Base-by-base conservation (phyloP, 53 echinoderm and acorn worm species). In the Luidia sarsii region DNA sequence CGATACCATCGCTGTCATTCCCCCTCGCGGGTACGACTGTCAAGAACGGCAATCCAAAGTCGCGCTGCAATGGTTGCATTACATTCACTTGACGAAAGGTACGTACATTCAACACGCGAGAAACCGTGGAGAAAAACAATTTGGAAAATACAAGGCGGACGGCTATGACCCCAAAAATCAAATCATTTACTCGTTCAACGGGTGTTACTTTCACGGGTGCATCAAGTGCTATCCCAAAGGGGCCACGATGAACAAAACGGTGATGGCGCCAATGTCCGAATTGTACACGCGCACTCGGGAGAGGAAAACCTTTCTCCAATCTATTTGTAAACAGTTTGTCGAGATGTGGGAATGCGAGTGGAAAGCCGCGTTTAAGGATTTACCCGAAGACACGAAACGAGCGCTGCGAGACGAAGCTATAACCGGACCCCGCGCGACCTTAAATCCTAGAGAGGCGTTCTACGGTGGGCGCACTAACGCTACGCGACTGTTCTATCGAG, bases 1-100 rank as follows among this genome's bases (percentile, higher is more conserved):
- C 2, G 21, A 91, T 19, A 55, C 84, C 25, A 91, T 91, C 18
- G 88, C 81, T 2, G 65, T 91, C 19, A 19, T 87, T 11, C 83
- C 69, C 33, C 65, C 87, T 13, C 60, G 52, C 23, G 83, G 75
- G 24, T 82, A 87, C 24, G 27, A 23, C 24, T 55, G 37, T 32
- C 86, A 69, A 39, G 56, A 84, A 54, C 77, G 27, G 33, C 79
- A 89, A 21, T 89, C 89, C 18, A 32, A 64, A 18, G 39, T 56
- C 8, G 57, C 83, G 2, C 15, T 83, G 7, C 88, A 74, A 18
- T 88, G 88, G 68, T 36, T 88, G n/a, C 48, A 50, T 23, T 81
- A 81, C 34, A 39, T 48, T 8, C 43, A 41, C 25, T 43, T 27
- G 27, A 24, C 63, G 16, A 27, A 57, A 21, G 50, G 41, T 15